Evolutionary conservation across 2,797 vertebrate species (phyloP).

Genomic region (Molossus alvarezi): DNA sequence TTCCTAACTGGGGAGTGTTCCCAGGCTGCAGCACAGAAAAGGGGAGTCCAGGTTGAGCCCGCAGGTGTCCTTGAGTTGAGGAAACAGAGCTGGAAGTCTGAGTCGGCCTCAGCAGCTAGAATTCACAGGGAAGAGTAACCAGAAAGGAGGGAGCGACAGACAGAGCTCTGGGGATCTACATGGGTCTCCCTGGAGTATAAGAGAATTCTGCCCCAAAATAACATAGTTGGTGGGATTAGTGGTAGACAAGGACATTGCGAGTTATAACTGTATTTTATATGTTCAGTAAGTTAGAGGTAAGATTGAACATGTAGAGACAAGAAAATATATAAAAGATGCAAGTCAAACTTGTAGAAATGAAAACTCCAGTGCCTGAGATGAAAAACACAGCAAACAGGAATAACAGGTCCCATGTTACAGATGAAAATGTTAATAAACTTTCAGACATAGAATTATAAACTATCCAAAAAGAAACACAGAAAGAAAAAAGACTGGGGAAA

Average conservation of each 20-base stretch:
- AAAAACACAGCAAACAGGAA: not conserved
- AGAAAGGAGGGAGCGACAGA: not conserved
- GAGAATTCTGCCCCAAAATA: slow-evolving; percentile 32
- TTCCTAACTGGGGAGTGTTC: not conserved
- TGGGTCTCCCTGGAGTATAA: not conserved
- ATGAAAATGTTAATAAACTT: slow-evolving; percentile 46
- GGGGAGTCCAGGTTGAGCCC: not conserved
- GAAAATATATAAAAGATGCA: slow-evolving; percentile 27
- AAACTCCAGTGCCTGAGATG: slow-evolving; percentile 34
- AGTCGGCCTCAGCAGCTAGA: not conserved
- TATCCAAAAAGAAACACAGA: not conserved
- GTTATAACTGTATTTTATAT: not conserved
- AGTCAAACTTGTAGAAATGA: slow-evolving; percentile 55
- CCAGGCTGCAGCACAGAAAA: not conserved
- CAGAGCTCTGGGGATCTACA: not conserved
- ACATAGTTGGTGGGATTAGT: not conserved
- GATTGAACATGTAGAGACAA: not conserved
- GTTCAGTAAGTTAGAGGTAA: slow-evolving; percentile 35
- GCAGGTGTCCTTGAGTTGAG: not conserved
- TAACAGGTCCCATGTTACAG: not conserved
- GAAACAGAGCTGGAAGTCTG: not conserved
- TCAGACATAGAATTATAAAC: slow-evolving; percentile 24
- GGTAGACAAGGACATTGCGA: not conserved
- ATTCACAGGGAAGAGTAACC: not conserved
- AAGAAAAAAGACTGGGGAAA: not conserved